phyloP scores from a whole-genome alignment of 2,888 invertebrate genomes.

The Heterodera filipjevi region DNA sequence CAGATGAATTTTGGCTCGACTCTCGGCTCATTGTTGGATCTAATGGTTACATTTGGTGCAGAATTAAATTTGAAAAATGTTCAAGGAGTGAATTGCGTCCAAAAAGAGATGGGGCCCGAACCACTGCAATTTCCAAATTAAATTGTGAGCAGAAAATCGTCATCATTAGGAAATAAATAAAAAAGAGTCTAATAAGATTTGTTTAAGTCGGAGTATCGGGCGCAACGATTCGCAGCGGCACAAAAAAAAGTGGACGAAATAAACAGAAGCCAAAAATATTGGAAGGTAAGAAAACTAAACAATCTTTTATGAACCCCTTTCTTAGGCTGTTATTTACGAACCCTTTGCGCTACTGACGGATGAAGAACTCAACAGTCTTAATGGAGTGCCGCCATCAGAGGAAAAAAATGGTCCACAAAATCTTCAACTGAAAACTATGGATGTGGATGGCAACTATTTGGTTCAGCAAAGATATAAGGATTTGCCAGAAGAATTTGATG shows the following conservation, averaged over 20 bases:
- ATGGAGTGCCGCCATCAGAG: no score
- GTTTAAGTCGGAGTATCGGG: not conserved
- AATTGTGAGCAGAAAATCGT: not conserved
- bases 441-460: not conserved
- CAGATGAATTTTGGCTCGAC: no score
- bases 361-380: not conserved
- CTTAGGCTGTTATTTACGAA: not conserved
- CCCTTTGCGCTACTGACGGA: not conserved
- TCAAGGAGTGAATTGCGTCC: not conserved
- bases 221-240: not conserved
- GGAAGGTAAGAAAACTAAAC: not conserved
- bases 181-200: not conserved
- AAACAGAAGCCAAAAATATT: not conserved
- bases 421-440: not conserved
- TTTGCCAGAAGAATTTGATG: constrained; percentile 19
- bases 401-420: not conserved
- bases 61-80: not conserved
- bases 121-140: not conserved
- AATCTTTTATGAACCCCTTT: not conserved
- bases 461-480: not conserved
- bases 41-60: no score
- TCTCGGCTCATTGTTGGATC: no score
- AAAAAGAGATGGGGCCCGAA: not conserved
- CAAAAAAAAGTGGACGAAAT: not conserved
- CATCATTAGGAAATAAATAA: not conserved